These are phyloP conservation scores for Drosophila cognata DNA, from an alignment of 2,888 invertebrate genomes.

Conservation along the genomic window DNA sequence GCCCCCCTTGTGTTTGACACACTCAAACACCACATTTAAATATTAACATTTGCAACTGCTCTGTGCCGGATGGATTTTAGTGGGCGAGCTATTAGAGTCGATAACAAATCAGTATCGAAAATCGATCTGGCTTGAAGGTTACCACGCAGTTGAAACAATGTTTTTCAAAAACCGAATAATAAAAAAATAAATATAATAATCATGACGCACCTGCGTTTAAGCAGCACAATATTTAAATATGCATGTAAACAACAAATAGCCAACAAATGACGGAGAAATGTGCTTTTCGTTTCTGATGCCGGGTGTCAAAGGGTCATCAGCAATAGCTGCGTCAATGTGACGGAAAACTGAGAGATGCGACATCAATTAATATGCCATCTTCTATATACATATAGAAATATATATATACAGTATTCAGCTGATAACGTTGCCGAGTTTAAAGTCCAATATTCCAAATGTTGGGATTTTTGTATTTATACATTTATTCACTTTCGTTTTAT, in stretches of 20 bases:
- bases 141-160: slow-evolving; percentile 11
- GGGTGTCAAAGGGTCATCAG: slow-evolving; percentile 50
- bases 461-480: neutral
- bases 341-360: slow-evolving; percentile 52
- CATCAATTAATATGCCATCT: slow-evolving; percentile 35
- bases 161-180: slow-evolving; percentile 15
- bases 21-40: neutral
- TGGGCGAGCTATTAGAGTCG: neutral
- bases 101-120: neutral
- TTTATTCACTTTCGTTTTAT: slow-evolving; percentile 53
- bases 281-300: slow-evolving; percentile 19
- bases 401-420: slow-evolving; percentile 13
- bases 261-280: slow-evolving; percentile 9
- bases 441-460: slow-evolving; percentile 53
- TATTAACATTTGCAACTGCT: neutral
- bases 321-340: slow-evolving; percentile 54
- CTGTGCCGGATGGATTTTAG: neutral
- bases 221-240: neutral
- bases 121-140: neutral
- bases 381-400: neutral
- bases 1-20: neutral
- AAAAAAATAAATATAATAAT: neutral
- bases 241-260: neutral
- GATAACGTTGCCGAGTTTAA: slow-evolving; percentile 47
- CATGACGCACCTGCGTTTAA: slow-evolving; percentile 21